phyloP scores from a whole-genome alignment of 64 coral and sea anemone genomes.

The Pocillopora damicornis region DNA sequence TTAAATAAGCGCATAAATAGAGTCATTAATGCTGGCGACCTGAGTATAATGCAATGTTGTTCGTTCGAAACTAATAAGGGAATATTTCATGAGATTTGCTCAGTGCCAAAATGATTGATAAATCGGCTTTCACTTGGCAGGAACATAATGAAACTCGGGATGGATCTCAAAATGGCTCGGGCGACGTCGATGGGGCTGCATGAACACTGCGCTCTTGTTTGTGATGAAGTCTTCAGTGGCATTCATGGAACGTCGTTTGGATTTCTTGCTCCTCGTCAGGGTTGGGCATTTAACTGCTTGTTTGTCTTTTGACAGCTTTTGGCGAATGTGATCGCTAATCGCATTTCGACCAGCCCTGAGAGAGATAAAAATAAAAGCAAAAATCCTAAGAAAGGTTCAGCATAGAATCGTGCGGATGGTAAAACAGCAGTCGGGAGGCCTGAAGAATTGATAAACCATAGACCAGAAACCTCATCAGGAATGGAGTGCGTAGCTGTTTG shows the following conservation, averaged over 20 bases:
- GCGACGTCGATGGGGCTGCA: slow-evolving; percentile 48
- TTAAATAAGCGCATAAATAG: too few species aligned
- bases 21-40: too few species aligned
- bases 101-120: not conserved
- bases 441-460: too few species aligned
- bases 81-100: too few species aligned
- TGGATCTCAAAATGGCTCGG: slow-evolving; percentile 60
- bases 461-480: too few species aligned
- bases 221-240: not conserved
- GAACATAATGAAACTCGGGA: slow-evolving; percentile 33
- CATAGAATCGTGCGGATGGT: too few species aligned
- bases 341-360: slow-evolving; percentile 19
- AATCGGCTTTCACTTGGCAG: not conserved
- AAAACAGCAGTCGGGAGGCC: too few species aligned
- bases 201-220: slow-evolving; percentile 43
- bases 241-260: not conserved
- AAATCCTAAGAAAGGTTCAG: too few species aligned
- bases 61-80: too few species aligned
- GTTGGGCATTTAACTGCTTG: slow-evolving; percentile 5
- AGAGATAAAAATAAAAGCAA: not conserved
- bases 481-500: too few species aligned
- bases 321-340: slow-evolving; percentile 28
- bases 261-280: not conserved
- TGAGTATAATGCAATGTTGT: too few species aligned
- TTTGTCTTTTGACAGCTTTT: not conserved